These are phyloP conservation scores for Motacilla alba DNA, from an alignment of 2,113 vertebrate genomes.

Conservation along the genomic window DNA sequence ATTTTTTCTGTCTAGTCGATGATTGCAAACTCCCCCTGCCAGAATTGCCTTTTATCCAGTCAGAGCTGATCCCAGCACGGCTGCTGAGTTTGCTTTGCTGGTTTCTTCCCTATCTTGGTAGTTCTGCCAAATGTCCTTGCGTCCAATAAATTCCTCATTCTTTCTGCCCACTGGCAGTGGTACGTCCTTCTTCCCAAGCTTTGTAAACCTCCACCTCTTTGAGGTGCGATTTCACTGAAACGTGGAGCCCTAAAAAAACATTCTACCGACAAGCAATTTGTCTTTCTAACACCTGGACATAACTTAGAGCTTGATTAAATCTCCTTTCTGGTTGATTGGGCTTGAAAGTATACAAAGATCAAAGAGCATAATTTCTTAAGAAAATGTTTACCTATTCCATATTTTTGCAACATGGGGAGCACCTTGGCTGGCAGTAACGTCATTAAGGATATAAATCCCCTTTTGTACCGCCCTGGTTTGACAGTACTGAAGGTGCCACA, in stretches of 20 bases:
- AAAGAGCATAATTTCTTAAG: not conserved
- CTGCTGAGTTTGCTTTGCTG: not conserved
- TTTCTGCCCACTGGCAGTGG: not conserved
- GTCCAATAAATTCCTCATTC: not conserved
- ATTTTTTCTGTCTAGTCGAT: not conserved
- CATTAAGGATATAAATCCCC: too few relatives aligned
- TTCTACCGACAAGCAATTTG: not conserved
- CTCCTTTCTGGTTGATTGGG: not conserved
- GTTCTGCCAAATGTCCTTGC: not conserved
- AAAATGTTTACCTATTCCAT: not conserved
- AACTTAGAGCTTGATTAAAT: not conserved
- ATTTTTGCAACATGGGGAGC: not conserved
- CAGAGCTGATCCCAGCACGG: not conserved
- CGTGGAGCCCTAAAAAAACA: not conserved
- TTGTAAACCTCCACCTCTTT: not conserved
- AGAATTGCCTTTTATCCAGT: not conserved
- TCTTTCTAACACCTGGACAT: not conserved
- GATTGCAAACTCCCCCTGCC: too few relatives aligned
- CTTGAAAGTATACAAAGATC: not conserved
- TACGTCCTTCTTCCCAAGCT: not conserved
- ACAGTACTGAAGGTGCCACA: too few relatives aligned
- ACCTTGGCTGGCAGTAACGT: too few relatives aligned
- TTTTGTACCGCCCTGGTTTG: too few relatives aligned
- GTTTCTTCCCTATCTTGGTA: not conserved
- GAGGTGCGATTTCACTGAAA: too few relatives aligned